These are phyloP conservation scores for Steinernema hermaphroditum DNA, from an alignment of 2,888 invertebrate genomes.

Conservation along the genomic window DNA sequence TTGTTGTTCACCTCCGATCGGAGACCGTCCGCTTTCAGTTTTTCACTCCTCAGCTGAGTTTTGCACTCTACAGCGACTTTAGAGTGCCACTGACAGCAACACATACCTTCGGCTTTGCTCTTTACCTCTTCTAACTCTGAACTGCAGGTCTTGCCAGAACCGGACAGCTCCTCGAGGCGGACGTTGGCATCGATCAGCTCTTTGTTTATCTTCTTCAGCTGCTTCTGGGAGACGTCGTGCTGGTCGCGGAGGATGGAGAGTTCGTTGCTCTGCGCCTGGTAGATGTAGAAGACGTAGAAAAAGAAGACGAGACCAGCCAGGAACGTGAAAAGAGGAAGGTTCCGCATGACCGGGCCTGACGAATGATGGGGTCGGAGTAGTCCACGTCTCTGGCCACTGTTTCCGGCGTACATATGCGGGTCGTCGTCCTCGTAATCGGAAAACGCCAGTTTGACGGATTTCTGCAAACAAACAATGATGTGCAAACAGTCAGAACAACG, in stretches of 20 bases:
- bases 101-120: neutral
- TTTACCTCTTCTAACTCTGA: neutral
- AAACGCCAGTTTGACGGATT: constrained; percentile 21
- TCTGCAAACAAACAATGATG: too few relatives aligned
- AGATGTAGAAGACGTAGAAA: constrained; percentile 45
- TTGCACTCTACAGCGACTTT: neutral
- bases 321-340: constrained; percentile 38
- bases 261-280: constrained; percentile 28
- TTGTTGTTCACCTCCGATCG: neutral
- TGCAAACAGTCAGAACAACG: too few relatives aligned
- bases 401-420: constrained; percentile 18
- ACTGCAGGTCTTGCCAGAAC: neutral
- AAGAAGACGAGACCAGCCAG: constrained; percentile 40
- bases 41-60: constrained; percentile 3
- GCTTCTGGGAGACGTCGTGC: constrained; percentile 8
- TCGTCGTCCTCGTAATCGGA: constrained; percentile 27
- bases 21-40: neutral
- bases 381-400: constrained; percentile 25
- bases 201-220: constrained; percentile 25
- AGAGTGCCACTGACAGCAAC: neutral
- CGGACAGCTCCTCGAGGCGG: neutral
- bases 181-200: constrained; percentile 17
- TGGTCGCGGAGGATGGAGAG: constrained; percentile 19
- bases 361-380: constrained; percentile 17
- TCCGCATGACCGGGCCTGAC: constrained; percentile 29